phyloP scores from a whole-genome alignment of 2,888 invertebrate genomes.

The Punctoribates punctum region DNA sequence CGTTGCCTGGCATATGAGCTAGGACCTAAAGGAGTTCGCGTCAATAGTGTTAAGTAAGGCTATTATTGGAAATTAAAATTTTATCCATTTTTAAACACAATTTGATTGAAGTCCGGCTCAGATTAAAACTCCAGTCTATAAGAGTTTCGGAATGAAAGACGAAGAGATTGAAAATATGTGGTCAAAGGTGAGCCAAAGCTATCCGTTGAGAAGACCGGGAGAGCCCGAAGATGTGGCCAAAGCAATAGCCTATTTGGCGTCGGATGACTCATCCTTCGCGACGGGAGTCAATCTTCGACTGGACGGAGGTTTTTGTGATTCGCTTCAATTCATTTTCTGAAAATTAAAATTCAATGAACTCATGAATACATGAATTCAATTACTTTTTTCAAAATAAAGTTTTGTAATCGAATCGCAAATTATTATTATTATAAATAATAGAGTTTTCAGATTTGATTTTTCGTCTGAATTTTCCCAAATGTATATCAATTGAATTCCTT shows the following conservation, averaged over 20 bases:
- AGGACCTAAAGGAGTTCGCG: conserved; percentile 30
- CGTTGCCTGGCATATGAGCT: conserved; percentile 13
- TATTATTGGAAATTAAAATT: too few species aligned
- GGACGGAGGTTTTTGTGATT: conserved; percentile 36
- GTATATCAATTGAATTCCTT: conserved; percentile 6
- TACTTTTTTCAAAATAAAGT: conserved; percentile 11
- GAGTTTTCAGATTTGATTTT: neutral
- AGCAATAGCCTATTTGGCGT: conserved; percentile 34
- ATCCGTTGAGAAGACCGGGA: conserved; percentile 30
- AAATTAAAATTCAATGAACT: conserved; percentile 5
- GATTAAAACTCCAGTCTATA: conserved; percentile 15
- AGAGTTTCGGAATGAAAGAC: neutral
- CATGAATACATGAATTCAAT: neutral
- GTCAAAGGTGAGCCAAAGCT: conserved; percentile 20
- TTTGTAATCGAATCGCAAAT: conserved; percentile 14
- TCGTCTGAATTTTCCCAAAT: neutral
- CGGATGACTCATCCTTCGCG: conserved; percentile 31
- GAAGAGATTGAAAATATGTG: conserved; percentile 9
- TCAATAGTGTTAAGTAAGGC: conserved; percentile 34
- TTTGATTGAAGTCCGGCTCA: conserved; percentile 28
- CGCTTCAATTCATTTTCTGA: conserved; percentile 24
- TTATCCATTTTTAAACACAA: neutral
- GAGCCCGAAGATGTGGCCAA: conserved; percentile 41
- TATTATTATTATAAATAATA: conserved; percentile 5
- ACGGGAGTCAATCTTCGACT: conserved; percentile 23